Evolutionary conservation across 2,113 vertebrate genomes (phyloP).

Genomic region (Bungarus multicinctus): DNA sequence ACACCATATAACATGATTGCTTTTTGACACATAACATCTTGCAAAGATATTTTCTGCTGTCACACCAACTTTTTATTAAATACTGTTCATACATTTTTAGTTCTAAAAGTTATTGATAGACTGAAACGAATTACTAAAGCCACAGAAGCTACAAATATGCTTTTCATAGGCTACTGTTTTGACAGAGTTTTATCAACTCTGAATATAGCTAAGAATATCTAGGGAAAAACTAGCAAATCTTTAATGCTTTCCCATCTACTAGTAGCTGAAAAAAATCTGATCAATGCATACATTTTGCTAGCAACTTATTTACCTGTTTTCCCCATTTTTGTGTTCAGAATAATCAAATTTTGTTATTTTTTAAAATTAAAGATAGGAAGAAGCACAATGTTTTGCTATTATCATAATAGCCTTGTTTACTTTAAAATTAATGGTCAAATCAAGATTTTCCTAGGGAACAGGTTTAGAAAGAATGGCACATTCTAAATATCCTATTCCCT

Average conservation of each 20-base stretch:
- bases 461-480: not conserved
- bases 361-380: conserved; percentile 1
- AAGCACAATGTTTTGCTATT: conserved; percentile 14
- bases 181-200: conserved; percentile 30
- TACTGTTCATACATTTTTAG: conserved; percentile 60
- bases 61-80: conserved; percentile 59
- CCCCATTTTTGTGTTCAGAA: conserved; percentile 5
- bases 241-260: not conserved
- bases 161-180: not conserved
- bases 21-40: conserved; percentile 66
- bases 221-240: conserved; percentile 22
- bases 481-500: not conserved
- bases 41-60: conserved; percentile 63
- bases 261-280: conserved; percentile 17
- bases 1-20: conserved; percentile 61
- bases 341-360: conserved; percentile 26
- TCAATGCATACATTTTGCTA: not conserved
- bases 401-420: conserved; percentile 6
- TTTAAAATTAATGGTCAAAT: not conserved
- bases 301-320: not conserved
- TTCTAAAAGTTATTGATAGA: conserved; percentile 43
- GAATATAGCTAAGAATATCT: conserved; percentile 14
- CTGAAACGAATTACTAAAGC: conserved; percentile 34
- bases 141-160: not conserved
- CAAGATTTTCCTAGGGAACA: not conserved